Conservation (phyloP, 2,113 vertebrate genomes). For the Cochlearius cochlearius region DNA sequence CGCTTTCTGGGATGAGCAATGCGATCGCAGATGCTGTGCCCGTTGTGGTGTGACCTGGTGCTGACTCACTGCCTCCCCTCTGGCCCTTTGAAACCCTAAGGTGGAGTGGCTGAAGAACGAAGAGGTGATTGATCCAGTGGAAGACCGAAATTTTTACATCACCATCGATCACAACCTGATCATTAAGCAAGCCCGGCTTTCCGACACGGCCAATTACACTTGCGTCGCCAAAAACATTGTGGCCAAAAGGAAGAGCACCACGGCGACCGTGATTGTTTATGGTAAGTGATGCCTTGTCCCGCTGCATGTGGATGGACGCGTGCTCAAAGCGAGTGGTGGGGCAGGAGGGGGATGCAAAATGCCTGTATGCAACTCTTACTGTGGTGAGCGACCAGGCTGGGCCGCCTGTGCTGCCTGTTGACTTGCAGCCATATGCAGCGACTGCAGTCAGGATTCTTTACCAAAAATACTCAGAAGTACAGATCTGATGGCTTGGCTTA, state of each 20-base stretch:
- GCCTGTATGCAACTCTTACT: rapidly evolving
- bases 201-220: conserved; percentile 94
- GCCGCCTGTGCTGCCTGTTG: neutral
- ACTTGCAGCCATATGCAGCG: neutral
- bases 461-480: neutral
- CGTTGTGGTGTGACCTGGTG: neutral
- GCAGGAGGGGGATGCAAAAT: neutral
- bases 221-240: conserved; percentile 97
- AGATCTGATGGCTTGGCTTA: neutral
- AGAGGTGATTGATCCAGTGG: conserved; percentile 89
- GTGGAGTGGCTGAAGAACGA: conserved; percentile 96
- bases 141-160: conserved; percentile 95
- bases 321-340: neutral
- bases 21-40: neutral
- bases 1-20: neutral
- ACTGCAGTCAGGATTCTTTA: neutral
- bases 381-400: neutral
- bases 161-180: conserved; percentile 97
- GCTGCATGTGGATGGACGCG: rapidly evolving
- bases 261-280: conserved; percentile 91
- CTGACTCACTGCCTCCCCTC: neutral
- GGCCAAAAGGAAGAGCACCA: conserved; percentile 90
- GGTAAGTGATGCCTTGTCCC: conserved; percentile 71
- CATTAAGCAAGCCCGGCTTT: conserved; percentile 95
- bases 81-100: conserved; percentile 64